Conservation (phyloP, 2,888 invertebrate species). For the Idaea straminata region DNA sequence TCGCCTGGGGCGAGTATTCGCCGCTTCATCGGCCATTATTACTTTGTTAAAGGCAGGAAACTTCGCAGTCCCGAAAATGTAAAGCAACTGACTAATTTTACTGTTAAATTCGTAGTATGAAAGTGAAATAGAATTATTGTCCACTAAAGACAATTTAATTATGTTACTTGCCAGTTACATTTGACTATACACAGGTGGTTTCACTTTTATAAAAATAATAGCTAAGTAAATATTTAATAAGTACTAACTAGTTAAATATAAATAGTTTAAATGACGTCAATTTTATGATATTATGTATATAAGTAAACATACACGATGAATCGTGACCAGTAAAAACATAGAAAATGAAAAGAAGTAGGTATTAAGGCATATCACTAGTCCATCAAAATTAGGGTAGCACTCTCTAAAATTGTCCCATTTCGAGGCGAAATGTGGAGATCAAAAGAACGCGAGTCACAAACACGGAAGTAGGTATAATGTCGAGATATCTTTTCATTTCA, state of each 20-base stretch:
- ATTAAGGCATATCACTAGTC: slow-evolving; percentile 11
- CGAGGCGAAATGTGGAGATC: slow-evolving; percentile 31
- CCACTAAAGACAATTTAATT: slow-evolving; percentile 19
- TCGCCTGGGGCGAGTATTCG: slow-evolving; percentile 43
- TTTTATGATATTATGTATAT: too few species aligned
- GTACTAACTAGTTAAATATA: too few species aligned
- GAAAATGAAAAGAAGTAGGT: neutral
- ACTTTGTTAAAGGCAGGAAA: neutral
- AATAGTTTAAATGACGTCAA: too few species aligned
- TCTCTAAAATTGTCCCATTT: slow-evolving; percentile 38
- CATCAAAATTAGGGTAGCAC: slow-evolving; percentile 30
- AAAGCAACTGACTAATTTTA: slow-evolving; percentile 7
- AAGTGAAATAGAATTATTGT: slow-evolving; percentile 17
- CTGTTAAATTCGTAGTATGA: neutral
- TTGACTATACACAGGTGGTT: slow-evolving; percentile 16
- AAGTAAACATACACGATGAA: neutral
- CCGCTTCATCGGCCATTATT: slow-evolving; percentile 5
- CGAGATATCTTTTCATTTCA: slow-evolving; percentile 17
- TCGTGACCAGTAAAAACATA: neutral
- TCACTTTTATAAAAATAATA: slow-evolving; percentile 5
- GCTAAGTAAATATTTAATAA: too few species aligned
- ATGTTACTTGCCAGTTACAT: slow-evolving; percentile 8
- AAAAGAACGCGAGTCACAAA: slow-evolving; percentile 34
- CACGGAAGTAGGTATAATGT: slow-evolving; percentile 14
- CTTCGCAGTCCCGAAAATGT: slow-evolving; percentile 3